Evolutionary conservation across 2,888 invertebrate genomes (phyloP).

Genomic region (Embidobia sp.): DNA sequence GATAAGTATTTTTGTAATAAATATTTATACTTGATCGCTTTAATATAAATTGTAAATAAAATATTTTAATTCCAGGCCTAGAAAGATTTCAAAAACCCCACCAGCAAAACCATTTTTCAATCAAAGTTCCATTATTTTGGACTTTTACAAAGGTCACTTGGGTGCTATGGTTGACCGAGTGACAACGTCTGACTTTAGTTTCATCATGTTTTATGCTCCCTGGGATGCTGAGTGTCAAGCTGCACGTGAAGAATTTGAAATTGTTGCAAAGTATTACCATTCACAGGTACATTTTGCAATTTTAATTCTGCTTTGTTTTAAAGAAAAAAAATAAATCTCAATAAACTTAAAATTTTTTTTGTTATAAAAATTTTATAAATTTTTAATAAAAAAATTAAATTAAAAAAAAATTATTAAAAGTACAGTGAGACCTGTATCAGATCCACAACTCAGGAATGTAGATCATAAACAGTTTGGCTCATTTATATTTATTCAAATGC

Average conservation of each 20-base stretch:
- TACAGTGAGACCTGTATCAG: too few species aligned
- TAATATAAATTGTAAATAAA: too few species aligned
- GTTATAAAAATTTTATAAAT: not conserved
- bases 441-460: too few species aligned
- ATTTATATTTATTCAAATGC: too few species aligned
- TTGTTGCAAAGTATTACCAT: constrained; percentile 87
- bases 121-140: constrained; percentile 86
- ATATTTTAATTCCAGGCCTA: constrained; percentile 83
- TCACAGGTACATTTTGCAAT: constrained; percentile 87
- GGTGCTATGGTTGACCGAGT: constrained; percentile 85
- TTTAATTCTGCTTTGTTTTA: too few species aligned
- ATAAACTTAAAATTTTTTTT: too few species aligned
- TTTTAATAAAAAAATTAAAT: too few species aligned
- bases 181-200: constrained; percentile 88
- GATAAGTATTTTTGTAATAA: too few species aligned
- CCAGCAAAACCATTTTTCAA: constrained; percentile 88
- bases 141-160: constrained; percentile 91
- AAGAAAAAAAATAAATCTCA: too few species aligned
- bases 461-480: too few species aligned
- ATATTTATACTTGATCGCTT: too few species aligned
- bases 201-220: constrained; percentile 97
- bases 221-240: constrained; percentile 95
- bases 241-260: constrained; percentile 88
- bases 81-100: constrained; percentile 84
- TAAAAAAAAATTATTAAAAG: too few species aligned